These are phyloP conservation scores for Ispidina lecontei DNA, from an alignment of 2,797 vertebrate species.

Conservation along the genomic window DNA sequence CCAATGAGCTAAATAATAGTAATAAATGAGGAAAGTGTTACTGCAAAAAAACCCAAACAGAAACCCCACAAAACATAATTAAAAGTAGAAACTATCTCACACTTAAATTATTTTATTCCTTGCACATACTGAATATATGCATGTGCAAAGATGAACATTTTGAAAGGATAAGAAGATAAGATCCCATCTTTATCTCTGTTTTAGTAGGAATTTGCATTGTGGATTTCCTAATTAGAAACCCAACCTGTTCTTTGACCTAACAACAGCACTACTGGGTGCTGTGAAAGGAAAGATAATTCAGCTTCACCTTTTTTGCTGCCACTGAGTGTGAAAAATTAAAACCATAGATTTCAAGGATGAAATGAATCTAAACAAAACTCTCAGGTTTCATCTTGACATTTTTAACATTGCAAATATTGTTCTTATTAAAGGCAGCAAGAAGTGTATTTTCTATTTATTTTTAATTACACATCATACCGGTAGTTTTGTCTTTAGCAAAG, in stretches of 20 bases:
- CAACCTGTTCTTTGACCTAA: background rate
- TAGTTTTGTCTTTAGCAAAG: background rate
- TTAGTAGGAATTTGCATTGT: conserved; percentile 8
- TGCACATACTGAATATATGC: background rate
- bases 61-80: background rate
- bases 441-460: background rate
- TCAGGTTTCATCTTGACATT: background rate
- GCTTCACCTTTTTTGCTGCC: background rate
- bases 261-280: background rate
- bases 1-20: background rate
- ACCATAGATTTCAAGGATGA: background rate
- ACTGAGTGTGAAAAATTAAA: background rate
- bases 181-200: background rate
- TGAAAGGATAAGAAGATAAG: background rate
- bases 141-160: background rate
- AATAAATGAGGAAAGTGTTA: background rate
- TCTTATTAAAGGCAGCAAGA: background rate
- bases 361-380: background rate
- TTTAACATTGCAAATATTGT: background rate
- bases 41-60: background rate
- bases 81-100: background rate
- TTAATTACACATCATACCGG: background rate
- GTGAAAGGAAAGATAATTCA: conserved; percentile 48
- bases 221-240: background rate
- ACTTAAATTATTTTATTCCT: background rate